These are phyloP conservation scores for Trialeurodes vaporariorum DNA, from an alignment of 1,140 invertebrate species.

Conservation along the genomic window DNA sequence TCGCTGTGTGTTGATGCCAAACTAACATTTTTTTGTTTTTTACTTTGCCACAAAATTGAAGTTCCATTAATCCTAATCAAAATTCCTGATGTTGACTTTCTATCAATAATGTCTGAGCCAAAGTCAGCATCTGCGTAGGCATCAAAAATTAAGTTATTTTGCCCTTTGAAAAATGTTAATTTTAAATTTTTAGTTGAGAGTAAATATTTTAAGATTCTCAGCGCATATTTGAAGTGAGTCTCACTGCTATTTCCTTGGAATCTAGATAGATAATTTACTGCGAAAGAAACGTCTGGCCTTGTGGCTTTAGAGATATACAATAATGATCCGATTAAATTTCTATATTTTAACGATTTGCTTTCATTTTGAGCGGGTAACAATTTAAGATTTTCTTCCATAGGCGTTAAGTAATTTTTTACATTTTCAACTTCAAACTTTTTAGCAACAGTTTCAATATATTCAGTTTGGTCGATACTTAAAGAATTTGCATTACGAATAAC, in stretches of 20 bases:
- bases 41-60: slow-evolving; percentile 30
- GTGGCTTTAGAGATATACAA: slow-evolving; percentile 36
- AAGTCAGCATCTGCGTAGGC: slow-evolving; percentile 31
- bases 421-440: slow-evolving; percentile 28
- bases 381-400: slow-evolving; percentile 22
- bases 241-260: slow-evolving; percentile 31
- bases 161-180: slow-evolving; percentile 11
- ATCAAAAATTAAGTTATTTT: neutral
- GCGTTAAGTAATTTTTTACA: slow-evolving; percentile 21
- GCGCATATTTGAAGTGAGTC: slow-evolving; percentile 34
- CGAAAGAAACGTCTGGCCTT: slow-evolving; percentile 37
- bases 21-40: slow-evolving; percentile 28
- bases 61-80: slow-evolving; percentile 25
- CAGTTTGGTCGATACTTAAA: too few species aligned
- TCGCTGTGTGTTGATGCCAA: slow-evolving; percentile 19
- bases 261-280: slow-evolving; percentile 35
- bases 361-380: slow-evolving; percentile 14
- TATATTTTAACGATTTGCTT: slow-evolving; percentile 21
- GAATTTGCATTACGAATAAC: too few species aligned
- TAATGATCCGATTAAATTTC: slow-evolving; percentile 31
- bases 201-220: slow-evolving; percentile 36
- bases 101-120: slow-evolving; percentile 31
- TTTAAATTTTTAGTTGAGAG: slow-evolving; percentile 27
- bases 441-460: slow-evolving; percentile 17
- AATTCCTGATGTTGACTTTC: slow-evolving; percentile 32